Evolutionary conservation across 2,888 invertebrate species (phyloP), one percentile per base, ranked within the genome.

Genomic region (Aleiodes testaceus): DNA sequence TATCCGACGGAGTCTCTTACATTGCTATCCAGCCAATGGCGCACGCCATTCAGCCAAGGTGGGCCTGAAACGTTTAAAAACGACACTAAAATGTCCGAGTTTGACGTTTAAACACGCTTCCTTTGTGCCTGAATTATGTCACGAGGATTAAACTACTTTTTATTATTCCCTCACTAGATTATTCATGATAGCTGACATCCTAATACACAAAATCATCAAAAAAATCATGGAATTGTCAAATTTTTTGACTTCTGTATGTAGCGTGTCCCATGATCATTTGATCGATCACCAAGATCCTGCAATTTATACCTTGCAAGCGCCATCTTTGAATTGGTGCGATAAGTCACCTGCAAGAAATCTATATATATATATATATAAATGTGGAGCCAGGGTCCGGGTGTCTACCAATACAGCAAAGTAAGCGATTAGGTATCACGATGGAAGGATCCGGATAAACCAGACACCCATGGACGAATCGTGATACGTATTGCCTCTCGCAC

Each of bases 391-490:
- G 47, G 47, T 55, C 36, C 45, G 67, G 63, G 63, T 36, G 59
- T 52, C 53, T 59, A 61, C 64, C 66, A 63, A 68, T 70, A 72
- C 63, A 52, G 44, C 55, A 72, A 75, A 80, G 81, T 47, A 68
- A 59, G 45, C 70, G 70, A 71, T 71, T 71, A 71, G 81, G 82
- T 82, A 84, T 83, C 81, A 65, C 59, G 61, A 72, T 55, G 72
- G 66, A 80, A 78, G 81, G 79, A 83, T 83, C 82, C 81, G 82
- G 84, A 82, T 82, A 83, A 85, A 85, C 83, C 82, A 83, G 85
- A 81, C 78, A 70, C 45, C 45, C 61, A 63, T 63, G 63, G 63
- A 63, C 61, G 49, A 53, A 69, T 74, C 70, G 47, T 59, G 69
- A 63, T 71, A 59, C 59, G 59, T 55, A 55, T 59, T 44, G 16